Conservation (phyloP, 2,113 vertebrate genomes). For the Cisticola juncidis region DNA sequence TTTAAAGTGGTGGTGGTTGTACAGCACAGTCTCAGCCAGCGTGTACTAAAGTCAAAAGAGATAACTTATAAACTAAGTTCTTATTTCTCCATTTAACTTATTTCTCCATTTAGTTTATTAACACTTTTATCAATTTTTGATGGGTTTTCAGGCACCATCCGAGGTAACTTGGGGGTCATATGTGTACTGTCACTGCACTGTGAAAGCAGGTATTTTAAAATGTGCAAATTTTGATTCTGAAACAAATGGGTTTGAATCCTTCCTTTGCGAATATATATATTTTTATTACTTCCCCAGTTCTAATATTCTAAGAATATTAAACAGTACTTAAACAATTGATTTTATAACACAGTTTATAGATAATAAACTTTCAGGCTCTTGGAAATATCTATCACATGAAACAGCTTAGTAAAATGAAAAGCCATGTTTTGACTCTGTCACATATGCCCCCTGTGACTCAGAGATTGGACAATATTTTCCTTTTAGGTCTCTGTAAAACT, state of each 20-base stretch:
- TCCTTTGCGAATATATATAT: neutral
- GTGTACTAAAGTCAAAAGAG: neutral
- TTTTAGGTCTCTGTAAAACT: neutral
- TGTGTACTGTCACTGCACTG: accelerated
- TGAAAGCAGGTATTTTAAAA: neutral
- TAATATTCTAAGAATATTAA: neutral
- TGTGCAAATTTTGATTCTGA: neutral
- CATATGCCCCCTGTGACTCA: neutral
- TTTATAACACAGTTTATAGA: neutral
- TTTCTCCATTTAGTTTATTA: neutral
- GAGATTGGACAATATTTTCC: neutral
- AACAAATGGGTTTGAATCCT: neutral
- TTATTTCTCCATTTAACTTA: neutral
- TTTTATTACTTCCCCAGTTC: neutral
- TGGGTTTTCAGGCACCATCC: neutral
- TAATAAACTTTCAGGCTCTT: neutral
- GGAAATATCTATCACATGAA: neutral
- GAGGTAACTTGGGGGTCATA: neutral
- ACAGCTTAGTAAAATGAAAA: neutral
- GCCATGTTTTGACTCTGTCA: neutral
- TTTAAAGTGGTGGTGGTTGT: neutral
- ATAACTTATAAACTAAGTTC: neutral
- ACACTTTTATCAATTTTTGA: neutral
- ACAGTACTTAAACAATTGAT: neutral
- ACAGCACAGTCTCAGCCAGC: neutral